phyloP scores from a whole-genome alignment of 1,140 invertebrate genomes.

The Monomorium pharaonis region DNA sequence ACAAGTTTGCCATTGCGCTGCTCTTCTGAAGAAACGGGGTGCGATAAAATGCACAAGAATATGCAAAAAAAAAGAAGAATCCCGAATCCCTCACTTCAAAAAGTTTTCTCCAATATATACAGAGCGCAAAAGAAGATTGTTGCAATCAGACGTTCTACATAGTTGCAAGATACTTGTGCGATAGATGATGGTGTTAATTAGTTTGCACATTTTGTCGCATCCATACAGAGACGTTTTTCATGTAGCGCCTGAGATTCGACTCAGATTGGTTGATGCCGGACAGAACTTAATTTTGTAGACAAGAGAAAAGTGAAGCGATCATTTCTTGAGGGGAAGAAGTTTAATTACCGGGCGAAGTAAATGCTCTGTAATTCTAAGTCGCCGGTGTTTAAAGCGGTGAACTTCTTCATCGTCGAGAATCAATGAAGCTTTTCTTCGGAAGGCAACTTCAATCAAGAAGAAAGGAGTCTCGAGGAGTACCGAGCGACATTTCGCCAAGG shows the following conservation, averaged over 20 bases:
- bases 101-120: background rate
- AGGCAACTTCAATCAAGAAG: background rate
- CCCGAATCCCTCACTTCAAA: background rate
- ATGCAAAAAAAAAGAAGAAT: conserved; percentile 49
- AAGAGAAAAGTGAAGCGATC: background rate
- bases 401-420: background rate
- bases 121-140: background rate
- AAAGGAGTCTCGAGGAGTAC: background rate
- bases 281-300: background rate
- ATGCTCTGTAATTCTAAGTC: background rate
- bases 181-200: conserved; percentile 42
- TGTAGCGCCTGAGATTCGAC: background rate
- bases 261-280: background rate
- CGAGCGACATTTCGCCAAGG: conserved; percentile 22
- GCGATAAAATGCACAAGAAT: conserved; percentile 41
- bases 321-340: background rate
- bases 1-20: conserved; percentile 21
- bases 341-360: background rate
- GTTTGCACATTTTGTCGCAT: conserved; percentile 38
- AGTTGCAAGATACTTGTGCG: conserved; percentile 16
- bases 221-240: conserved; percentile 32
- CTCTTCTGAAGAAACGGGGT: conserved; percentile 21
- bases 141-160: background rate
- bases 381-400: background rate
- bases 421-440: background rate